These are phyloP conservation scores for Apeltes quadracus DNA, from an alignment of 2,113 vertebrate genomes.

Conservation along the genomic window DNA sequence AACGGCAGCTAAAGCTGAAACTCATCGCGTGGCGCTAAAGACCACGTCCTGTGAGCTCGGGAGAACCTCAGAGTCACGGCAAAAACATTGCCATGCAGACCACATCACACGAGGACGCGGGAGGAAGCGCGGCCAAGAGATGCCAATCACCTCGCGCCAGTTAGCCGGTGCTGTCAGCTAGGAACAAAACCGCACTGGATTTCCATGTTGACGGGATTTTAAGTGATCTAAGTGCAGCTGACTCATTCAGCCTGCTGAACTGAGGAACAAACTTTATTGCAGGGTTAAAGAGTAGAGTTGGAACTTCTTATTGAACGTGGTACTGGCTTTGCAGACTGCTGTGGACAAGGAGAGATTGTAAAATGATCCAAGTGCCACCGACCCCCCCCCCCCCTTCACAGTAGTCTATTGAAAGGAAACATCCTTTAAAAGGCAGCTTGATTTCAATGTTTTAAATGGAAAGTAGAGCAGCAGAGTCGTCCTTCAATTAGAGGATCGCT, in stretches of 20 bases:
- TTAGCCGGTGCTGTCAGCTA: conserved; percentile 6
- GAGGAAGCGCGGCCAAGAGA: conserved; percentile 33
- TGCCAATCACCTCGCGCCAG: conserved; percentile 35
- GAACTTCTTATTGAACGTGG: no score
- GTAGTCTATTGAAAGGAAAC: no score
- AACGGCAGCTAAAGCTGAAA: conserved; percentile 37
- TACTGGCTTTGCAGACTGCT: no score
- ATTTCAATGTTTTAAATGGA: no score
- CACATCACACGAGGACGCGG: no score
- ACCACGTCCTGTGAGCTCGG: conserved; percentile 43
- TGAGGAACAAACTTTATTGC: conserved; percentile 40
- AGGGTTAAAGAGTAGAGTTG: background rate
- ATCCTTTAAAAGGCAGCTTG: no score
- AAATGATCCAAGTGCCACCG: no score
- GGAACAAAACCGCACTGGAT: conserved; percentile 9
- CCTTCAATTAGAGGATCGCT: no score
- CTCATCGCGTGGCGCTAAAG: conserved; percentile 49
- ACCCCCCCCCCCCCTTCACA: no score
- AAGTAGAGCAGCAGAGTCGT: no score
- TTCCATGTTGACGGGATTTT: conserved; percentile 10
- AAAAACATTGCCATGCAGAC: conserved; percentile 36
- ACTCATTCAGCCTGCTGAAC: conserved; percentile 24
- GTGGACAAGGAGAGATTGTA: no score
- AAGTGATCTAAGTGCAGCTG: background rate
- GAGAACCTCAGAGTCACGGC: conserved; percentile 36